Percentiles rank a stretch among this genome's conserved stretches.
These are phyloP conservation scores for Fistularia tabacaria DNA, from an alignment of 2,797 vertebrate genomes.

Conservation along the genomic window DNA sequence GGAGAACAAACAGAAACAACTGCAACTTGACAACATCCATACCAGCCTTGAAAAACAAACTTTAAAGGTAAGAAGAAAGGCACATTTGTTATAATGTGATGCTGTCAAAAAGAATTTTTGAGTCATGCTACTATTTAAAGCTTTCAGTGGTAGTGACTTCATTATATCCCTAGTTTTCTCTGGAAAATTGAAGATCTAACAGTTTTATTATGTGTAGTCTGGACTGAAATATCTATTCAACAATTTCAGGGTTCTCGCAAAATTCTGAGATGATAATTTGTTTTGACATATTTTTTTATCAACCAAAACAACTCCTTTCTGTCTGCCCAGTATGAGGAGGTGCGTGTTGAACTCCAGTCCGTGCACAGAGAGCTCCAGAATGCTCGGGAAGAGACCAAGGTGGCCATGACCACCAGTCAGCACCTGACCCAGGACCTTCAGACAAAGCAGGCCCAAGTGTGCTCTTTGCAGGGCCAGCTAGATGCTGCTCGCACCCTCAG, in stretches of 20 bases:
- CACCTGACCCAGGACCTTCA: conserved; percentile 76
- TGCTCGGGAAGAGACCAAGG: conserved; percentile 59
- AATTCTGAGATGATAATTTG: neutral
- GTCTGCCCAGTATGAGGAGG: conserved; percentile 68
- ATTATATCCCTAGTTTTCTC: too few relatives aligned
- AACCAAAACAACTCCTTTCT: neutral
- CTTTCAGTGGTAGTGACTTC: too few relatives aligned
- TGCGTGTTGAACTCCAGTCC: conserved; percentile 65
- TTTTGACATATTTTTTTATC: neutral
- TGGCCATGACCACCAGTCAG: conserved; percentile 41
- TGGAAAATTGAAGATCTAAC: too few relatives aligned
- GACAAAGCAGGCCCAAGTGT: conserved; percentile 73
- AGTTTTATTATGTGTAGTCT: too few relatives aligned
- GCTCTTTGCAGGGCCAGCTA: conserved; percentile 76
- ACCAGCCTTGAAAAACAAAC: conserved; percentile 74
- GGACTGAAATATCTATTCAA: too few relatives aligned
- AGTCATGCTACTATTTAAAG: too few relatives aligned
- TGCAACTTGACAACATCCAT: conserved; percentile 78
- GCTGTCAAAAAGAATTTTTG: too few relatives aligned
- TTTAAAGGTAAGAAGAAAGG: conserved; percentile 58
- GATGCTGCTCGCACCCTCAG: conserved; percentile 60
- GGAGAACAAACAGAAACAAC: conserved; percentile 80
- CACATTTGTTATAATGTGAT: neutral
- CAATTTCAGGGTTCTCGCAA: too few relatives aligned
- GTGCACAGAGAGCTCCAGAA: conserved; percentile 69